Evolutionary conservation across 2,888 invertebrate genomes (phyloP), one percentile per base, ranked within the genome.

Genomic region (Diabrotica balteata): DNA sequence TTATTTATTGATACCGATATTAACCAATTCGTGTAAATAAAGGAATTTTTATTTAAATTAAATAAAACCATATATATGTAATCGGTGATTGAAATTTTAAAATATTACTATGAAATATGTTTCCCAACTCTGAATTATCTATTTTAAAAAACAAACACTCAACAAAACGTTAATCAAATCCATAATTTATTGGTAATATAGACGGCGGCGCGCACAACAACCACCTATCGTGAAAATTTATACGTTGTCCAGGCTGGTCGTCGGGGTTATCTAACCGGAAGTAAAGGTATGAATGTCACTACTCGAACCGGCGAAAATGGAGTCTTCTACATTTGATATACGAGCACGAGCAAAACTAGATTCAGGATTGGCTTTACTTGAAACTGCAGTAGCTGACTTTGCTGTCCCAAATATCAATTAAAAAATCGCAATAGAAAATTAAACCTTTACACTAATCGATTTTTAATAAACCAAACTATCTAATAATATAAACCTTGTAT

Each of bases 271-370:
- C 68, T 47, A 32, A 42, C 63, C 66, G 72, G 72, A 70, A 68
- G 68, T 51, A 32, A 63, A 63, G 63, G 68, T 70, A 65, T 68
- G 64, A 66, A 70, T 66, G 70, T 70, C 66, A 65, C 63, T 64
- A 66, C 59, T 52, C 54, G 52, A 51, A 55, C 63, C 59, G 63
- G 66, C 54, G 66, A 68, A 71, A 68, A 68, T 71, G 63, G 68
- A 66, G 67, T 68, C 71, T 67, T 66, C 67, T 58, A 66, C 51
- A 66, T 67, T 54, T 71, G 71, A 71, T 71, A 67, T 68, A 71
- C 60, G 53, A 49, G 43, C 43, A 71, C 60, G 53, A 49, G 43
- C 43, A 10, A 17, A 50, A 17, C 49, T 52, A 32, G 45, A 57
- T 66, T 47, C 63, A 66, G 63, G 17, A 4, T 10, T n/a, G 62